Conservation (phyloP, 1,140 invertebrate species). For the Argopecten irradians region DNA sequence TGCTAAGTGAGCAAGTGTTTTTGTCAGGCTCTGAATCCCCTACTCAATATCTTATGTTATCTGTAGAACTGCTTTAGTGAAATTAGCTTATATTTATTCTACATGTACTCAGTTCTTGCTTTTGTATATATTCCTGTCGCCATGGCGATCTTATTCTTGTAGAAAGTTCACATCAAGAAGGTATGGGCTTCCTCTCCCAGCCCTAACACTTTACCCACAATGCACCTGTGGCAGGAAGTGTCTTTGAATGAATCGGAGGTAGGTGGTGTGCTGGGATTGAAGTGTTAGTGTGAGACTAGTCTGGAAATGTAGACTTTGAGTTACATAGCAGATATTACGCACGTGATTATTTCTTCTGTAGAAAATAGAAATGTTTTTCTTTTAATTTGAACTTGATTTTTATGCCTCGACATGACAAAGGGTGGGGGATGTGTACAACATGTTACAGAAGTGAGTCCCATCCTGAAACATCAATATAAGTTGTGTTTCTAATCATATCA, state of each 20-base stretch:
- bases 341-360: neutral
- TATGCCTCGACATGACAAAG: too few relatives aligned
- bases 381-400: too few relatives aligned
- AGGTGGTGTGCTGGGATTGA: constrained; percentile 44
- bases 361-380: too few relatives aligned
- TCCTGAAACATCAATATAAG: too few relatives aligned
- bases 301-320: neutral
- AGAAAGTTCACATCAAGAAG: constrained; percentile 73
- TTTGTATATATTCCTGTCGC: constrained; percentile 36
- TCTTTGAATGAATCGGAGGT: constrained; percentile 67
- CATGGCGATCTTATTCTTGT: constrained; percentile 51
- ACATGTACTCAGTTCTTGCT: constrained; percentile 29
- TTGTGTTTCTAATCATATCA: too few relatives aligned
- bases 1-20: too few relatives aligned
- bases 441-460: too few relatives aligned
- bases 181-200: constrained; percentile 63
- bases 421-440: too few relatives aligned
- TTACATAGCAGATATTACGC: neutral
- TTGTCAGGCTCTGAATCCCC: too few relatives aligned
- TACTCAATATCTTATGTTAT: neutral
- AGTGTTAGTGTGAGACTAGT: neutral
- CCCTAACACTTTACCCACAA: constrained; percentile 47
- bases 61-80: neutral
- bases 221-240: constrained; percentile 50
- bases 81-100: too few relatives aligned